These are phyloP conservation scores for Ceyx melanurus DNA, from an alignment of 2,113 vertebrate genomes.

Conservation along the genomic window DNA sequence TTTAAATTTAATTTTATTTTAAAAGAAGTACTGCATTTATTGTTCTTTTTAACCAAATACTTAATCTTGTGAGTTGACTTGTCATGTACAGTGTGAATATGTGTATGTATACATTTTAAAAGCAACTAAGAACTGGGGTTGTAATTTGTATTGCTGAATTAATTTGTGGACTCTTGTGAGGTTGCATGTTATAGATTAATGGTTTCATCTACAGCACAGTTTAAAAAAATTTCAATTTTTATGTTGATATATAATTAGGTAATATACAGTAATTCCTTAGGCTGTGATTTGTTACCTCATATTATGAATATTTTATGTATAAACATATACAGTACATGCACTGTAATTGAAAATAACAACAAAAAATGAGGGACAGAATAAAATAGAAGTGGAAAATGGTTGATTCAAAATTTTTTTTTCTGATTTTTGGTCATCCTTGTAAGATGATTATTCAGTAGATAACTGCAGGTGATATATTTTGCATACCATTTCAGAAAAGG, in stretches of 20 bases:
- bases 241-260: background rate
- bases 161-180: background rate
- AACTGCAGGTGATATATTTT: background rate
- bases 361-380: background rate
- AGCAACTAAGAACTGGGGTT: background rate
- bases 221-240: background rate
- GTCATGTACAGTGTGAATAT: rapidly evolving
- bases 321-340: background rate
- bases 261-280: background rate
- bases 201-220: background rate
- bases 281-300: background rate
- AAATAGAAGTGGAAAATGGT: background rate
- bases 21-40: background rate
- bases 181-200: background rate
- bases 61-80: background rate
- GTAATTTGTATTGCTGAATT: background rate
- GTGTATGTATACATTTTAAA: background rate
- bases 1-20: background rate
- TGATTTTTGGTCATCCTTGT: background rate
- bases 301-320: background rate
- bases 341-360: background rate
- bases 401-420: background rate
- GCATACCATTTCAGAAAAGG: background rate
- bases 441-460: background rate
- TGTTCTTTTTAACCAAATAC: background rate